Evolutionary conservation across 2,113 vertebrate species (phyloP), one percentile per base, ranked within the genome.

Genomic region (Puffinus mauretanicus): DNA sequence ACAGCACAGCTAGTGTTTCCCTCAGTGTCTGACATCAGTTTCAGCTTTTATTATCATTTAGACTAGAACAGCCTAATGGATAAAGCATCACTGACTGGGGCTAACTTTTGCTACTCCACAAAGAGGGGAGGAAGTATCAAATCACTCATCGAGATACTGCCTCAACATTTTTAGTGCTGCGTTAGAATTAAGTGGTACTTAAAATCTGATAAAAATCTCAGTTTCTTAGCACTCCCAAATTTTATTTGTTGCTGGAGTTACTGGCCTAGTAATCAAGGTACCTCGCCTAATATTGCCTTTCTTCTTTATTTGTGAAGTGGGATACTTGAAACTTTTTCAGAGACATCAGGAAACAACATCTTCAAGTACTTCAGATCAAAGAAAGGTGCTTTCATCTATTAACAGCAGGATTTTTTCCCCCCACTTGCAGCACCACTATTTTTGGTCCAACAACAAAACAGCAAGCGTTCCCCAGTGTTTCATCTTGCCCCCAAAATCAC

Each of bases 331-430:
- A 38, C 26, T 38, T 61, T 77, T 73, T 18, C 47, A 24, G 44
- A 62, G 24, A 13, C 22, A 12, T 2, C 10, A 47, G n/a, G 19
- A 85, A 84, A 30, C 44, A 76, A 1, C 19, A 30, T 13, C 34
- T 38, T 34, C 29, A 51, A 16, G 38, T 11, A 44, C 5, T 58
- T 38, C 3, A 13, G 32, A 26, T 13, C 16, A 46, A 34, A 40
- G n/a, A 62, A 62, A 52, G 8, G 4, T 13, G 13, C 20, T 84
- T 34, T 38, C 10, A 30, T 21, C 34, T 25, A 18, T 18, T 12
- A 57, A 42, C 10, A 55, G 12, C 25, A n/a, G 25, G 7, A 15
- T 46, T 25, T 26, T 3, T 2, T 0, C 8, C 11, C 4, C 4
- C 2, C 12, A 4, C 36, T 88, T 29, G 14, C 72, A 49, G 62